Base-by-base conservation (phyloP, 1,140 invertebrate species). In the Thalassaphorura encarpata region DNA sequence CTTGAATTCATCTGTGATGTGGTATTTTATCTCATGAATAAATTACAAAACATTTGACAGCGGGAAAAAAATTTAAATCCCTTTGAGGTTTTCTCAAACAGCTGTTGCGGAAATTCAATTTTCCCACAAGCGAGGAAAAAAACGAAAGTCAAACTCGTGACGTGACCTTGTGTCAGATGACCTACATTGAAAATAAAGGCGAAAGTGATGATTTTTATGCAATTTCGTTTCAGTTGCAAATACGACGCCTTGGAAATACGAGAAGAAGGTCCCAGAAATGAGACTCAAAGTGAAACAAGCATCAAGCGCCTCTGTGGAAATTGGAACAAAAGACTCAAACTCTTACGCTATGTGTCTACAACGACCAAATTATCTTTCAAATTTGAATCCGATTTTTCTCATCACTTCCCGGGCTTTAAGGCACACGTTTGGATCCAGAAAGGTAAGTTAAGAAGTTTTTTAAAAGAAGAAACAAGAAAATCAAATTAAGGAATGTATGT, bases 351-450 rank as follows among this genome's bases (percentile, higher is more conserved):
- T 69, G 48, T 45, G 2, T 56, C 60, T 16, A 67, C 67, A 0
- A 71, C 72, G 0, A 75, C 77, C 27, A 67, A 69, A 18, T 63
- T 85, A 6, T 71, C 73, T n/a, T 67, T 87, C 40, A 73, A 75
- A 39, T 86, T 87, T 67, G 69, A 74, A 16, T 80, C 82, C 0
- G 85, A 88, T 69, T 82, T 82, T 63, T 83, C 82, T 0, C 77
- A 83, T 63, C 78, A 80, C 67, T 83, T 76, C 66, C 77, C 78
- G 6, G 84, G 85, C 8, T 87, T 80, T 66, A 78, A 81, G 62
- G 78, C 80, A 0, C 76, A 78, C 49, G 73, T 83, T 33, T 78
- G 76, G 5, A 75, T 82, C 62, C 77, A 82, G 67, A 80, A 80
- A 69, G 79, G 83, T 85, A 67, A 78, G n/a, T n/a, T n/a, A n/a